Percentiles rank a stretch among this genome's conserved stretches.
Evolutionary conservation across 2,113 vertebrate species (phyloP).

Genomic region (Lycocorax pyrrhopterus): DNA sequence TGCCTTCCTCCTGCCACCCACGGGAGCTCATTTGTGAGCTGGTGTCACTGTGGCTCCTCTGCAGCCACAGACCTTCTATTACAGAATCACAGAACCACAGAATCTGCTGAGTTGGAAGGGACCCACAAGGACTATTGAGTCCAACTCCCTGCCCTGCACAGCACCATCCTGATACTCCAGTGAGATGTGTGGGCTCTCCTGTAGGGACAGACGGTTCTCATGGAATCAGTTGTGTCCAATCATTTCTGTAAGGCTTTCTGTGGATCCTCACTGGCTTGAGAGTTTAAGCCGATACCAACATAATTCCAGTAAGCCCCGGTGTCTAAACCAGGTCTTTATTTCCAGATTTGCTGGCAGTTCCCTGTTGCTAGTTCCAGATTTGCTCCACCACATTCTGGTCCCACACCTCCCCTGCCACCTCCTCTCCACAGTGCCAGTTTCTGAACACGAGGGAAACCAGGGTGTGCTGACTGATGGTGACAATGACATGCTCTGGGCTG

Average conservation of each 20-base stretch:
- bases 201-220: background rate
- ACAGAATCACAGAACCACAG: background rate
- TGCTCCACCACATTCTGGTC: background rate
- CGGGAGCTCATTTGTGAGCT: background rate
- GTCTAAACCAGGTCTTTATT: background rate
- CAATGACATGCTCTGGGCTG: background rate
- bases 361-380: background rate
- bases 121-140: background rate
- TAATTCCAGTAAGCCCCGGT: background rate
- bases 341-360: background rate
- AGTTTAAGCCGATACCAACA: rapidly evolving
- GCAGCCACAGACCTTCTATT: background rate
- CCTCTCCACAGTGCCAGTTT: background rate
- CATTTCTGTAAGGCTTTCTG: background rate
- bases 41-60: background rate
- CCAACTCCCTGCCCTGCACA: background rate
- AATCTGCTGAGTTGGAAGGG: background rate
- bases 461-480: background rate
- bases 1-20: background rate
- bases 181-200: background rate
- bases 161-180: background rate
- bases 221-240: background rate
- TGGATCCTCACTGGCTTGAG: rapidly evolving
- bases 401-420: background rate
- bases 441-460: background rate